Evolutionary conservation across 2,888 invertebrate genomes (phyloP).

Genomic region (Germaria angustata): DNA sequence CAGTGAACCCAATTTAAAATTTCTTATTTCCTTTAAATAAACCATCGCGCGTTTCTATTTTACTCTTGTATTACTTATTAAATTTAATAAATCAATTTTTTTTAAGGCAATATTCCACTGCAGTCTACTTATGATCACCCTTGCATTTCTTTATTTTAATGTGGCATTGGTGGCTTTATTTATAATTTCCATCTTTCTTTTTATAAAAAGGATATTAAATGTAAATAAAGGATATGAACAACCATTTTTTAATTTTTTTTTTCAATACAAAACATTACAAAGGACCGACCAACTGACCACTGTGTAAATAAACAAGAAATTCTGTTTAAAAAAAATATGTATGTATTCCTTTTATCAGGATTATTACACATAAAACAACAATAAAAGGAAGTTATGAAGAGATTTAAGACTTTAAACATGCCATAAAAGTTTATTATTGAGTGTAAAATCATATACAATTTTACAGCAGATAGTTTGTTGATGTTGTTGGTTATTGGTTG

Average conservation of each 20-base stretch:
- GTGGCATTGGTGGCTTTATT: constrained; percentile 11
- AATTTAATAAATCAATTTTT: too few species aligned
- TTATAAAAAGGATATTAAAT: constrained; percentile 62
- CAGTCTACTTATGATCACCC: too few species aligned
- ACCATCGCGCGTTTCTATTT: too few species aligned
- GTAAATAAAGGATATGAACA: constrained; percentile 63
- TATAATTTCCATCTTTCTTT: constrained; percentile 49
- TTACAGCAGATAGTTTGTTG: constrained; percentile 15
- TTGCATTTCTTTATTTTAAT: neutral
- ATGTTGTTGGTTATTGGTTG: constrained; percentile 30
- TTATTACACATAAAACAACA: constrained; percentile 17
- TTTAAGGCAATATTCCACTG: too few species aligned
- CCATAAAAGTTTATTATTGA: constrained; percentile 44
- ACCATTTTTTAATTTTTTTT: constrained; percentile 10
- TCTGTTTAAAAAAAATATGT: constrained; percentile 12
- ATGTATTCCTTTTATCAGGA: constrained; percentile 16
- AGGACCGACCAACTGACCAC: constrained; percentile 18
- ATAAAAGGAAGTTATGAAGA: neutral
- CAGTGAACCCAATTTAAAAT: too few species aligned
- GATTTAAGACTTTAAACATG: constrained; percentile 53
- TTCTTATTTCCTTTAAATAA: too few species aligned
- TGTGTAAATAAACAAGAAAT: constrained; percentile 36
- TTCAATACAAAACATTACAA: constrained; percentile 17
- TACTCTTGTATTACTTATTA: too few species aligned
- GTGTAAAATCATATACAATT: constrained; percentile 36